Evolutionary conservation across 2,888 invertebrate genomes (phyloP), one percentile per base, ranked within the genome.

Genomic region (Margaritifera margaritifera): DNA sequence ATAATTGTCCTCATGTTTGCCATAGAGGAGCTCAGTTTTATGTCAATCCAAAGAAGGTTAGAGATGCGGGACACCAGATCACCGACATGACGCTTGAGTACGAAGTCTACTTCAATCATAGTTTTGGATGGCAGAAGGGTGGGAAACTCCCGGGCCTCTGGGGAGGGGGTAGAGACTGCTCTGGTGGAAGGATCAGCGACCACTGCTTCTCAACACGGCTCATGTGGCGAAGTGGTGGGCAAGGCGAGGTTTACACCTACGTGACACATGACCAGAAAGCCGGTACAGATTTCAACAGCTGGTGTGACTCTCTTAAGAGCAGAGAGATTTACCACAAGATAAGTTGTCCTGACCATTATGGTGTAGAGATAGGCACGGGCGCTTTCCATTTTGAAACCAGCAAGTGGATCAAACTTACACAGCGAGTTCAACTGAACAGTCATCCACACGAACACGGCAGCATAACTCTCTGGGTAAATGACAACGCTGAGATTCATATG

Each of bases 241-340:
- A 79, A 50, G 82, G 81, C 0, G 82, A 81, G 62, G 74, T 79
- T 18, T 82, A 82, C 60, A 71, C 75, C 8, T 82, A 82, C 62
- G 73, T 81, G 24, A 71, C 77, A 4, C 66, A 72, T 52, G 50
- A 60, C 11, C 60, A 60, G 60, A 31, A 31, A 31, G 31, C 8
- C 8, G 50, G 51, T 20, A 50, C 60, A 6, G 25, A 24, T 19
- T 60, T 27, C 22, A 60, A 51, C 60, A 22, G 50, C 6, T 74
- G 59, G 64, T 31, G 31, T 31, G 2, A 31, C 8, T 31, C 31
- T 31, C 31, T 31, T 8, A 31, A 31, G 8, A 31, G 31, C 31
- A 6, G 31, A 31, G 31, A 31, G 8, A 31, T 31, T 8, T 31
- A 31, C 1, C 31, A 31, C 31, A 31, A 31, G 1, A 1, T 31